Evolutionary conservation across 2,888 invertebrate species (phyloP), one percentile per base, ranked within the genome.

Genomic region (Drosophila meridiana): DNA sequence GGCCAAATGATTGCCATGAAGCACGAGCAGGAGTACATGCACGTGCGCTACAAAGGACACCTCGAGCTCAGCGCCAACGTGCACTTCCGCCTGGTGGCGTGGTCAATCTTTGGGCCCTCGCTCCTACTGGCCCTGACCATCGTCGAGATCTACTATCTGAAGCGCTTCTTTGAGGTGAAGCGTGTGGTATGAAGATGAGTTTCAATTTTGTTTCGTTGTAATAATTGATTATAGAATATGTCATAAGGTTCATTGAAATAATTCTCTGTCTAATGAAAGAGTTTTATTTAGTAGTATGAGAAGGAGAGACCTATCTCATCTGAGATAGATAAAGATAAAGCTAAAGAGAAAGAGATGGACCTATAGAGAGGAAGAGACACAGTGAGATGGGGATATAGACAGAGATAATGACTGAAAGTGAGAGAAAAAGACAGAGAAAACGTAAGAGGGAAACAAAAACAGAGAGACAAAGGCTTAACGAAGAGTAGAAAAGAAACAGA

Each of bases 11-110:
- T 58, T 8, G 52, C 60, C 60, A 57, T 87, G 11, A 70, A 58
- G 14, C 59, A 77, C 28, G 90, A 84, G 28, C 88, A 78, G 76
- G 82, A 90, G 48, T 90, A 90, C 26, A 90, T 87, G 90, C 83
- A 82, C 8, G 75, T 47, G 2, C 91, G 87, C 28, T 82, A 82
- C 43, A 67, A 61, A 2, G 74, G 83, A 4, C 87, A 90, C 20
- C 4, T 65, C 57, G 63, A 70, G 6, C 34, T 90, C 56, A 76
- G 60, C 20, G 70, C 62, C 1, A 90, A 64, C 30, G 88, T 80
- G 0, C 80, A 90, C 26, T 65, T 73, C 8, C 83, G 90, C 7
- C 43, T 87, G 5, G 20, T 80, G 1, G 60, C 57, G 34, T 87
- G 87, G 87, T 78, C 87, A 3, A 47, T 87, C 6, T 85, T 90